Evolutionary conservation across 2,113 vertebrate genomes (phyloP).

Genomic region (Reinhardtius hippoglossoides): DNA sequence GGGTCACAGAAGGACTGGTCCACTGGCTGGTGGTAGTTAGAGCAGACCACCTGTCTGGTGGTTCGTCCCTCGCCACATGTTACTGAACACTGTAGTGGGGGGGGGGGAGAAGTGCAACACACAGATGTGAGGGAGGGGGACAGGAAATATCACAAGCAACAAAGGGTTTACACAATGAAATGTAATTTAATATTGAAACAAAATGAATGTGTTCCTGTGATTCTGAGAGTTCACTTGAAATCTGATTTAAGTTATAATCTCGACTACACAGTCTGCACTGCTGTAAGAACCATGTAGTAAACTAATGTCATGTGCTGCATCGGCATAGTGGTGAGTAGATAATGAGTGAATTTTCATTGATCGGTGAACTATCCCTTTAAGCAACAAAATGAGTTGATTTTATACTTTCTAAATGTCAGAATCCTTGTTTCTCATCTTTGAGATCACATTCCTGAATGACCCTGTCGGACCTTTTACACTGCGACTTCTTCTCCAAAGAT

Average conservation of each 20-base stretch:
- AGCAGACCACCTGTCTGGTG: constrained; percentile 90
- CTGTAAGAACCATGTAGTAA: background rate
- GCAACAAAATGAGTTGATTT: background rate
- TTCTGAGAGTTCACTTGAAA: background rate
- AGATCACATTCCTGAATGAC: background rate
- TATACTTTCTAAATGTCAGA: background rate
- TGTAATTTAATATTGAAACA: background rate
- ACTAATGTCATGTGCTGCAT: background rate
- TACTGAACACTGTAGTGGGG: constrained; percentile 89
- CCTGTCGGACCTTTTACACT: background rate
- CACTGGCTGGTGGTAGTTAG: constrained; percentile 88
- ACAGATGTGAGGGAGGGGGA: background rate
- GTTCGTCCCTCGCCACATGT: constrained; percentile 87
- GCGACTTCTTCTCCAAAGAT: background rate
- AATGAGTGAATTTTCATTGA: no score
- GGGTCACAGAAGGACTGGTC: constrained; percentile 89
- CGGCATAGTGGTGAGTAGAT: no score
- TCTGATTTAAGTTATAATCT: background rate
- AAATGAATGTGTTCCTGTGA: background rate
- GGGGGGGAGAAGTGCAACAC: background rate
- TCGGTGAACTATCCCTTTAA: background rate
- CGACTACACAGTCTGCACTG: background rate
- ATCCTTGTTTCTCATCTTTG: background rate
- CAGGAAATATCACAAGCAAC: background rate
- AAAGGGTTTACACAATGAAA: background rate